These are phyloP conservation scores for Entomobrya proxima DNA, from an alignment of 2,888 invertebrate species.

Conservation along the genomic window DNA sequence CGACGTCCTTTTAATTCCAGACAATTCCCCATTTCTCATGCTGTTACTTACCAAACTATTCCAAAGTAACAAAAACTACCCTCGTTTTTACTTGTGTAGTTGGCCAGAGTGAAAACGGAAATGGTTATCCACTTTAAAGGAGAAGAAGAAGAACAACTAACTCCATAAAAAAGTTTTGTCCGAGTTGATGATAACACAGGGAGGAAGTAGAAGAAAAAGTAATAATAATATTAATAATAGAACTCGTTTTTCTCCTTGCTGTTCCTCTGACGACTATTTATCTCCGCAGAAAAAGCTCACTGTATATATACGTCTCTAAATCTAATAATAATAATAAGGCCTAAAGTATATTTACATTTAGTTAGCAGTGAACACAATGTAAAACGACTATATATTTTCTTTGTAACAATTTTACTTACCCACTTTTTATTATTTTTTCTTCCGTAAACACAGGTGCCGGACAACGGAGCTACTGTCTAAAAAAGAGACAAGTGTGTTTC, in stretches of 20 bases:
- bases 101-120: slow-evolving; percentile 29
- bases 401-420: background rate
- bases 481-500: background rate
- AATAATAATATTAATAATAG: slow-evolving; percentile 30
- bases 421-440: slow-evolving; percentile 15
- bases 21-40: background rate
- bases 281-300: background rate
- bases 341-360: background rate
- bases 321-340: too few relatives aligned
- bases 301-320: background rate
- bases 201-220: background rate
- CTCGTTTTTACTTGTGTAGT: slow-evolving; percentile 29
- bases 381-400: background rate
- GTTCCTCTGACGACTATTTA: background rate
- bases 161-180: slow-evolving; percentile 33
- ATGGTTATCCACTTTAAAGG: slow-evolving; percentile 22
- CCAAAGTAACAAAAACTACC: background rate
- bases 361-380: slow-evolving; percentile 1
- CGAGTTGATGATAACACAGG: slow-evolving; percentile 19
- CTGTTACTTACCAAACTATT: background rate
- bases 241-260: slow-evolving; percentile 23
- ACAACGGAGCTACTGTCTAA: slow-evolving; percentile 6
- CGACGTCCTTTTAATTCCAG: too few relatives aligned
- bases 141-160: too few relatives aligned
- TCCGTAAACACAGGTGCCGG: slow-evolving; percentile 33